phyloP scores from a whole-genome alignment of 2,113 vertebrate genomes.

The Rhea pennata region DNA sequence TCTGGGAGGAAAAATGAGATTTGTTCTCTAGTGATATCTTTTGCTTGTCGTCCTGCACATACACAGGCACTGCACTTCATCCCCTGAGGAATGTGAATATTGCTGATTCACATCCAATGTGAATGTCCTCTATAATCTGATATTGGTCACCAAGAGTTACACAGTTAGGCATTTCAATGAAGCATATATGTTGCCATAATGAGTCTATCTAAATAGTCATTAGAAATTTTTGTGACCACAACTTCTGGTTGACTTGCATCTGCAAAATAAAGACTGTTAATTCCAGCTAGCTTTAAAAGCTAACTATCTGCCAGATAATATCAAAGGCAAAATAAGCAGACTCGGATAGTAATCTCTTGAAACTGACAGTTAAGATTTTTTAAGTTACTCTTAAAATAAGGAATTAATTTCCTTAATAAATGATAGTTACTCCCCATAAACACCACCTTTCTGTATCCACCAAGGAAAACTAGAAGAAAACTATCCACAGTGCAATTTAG shows the following conservation, averaged over 20 bases:
- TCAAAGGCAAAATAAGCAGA: neutral
- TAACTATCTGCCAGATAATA: neutral
- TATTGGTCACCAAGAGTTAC: neutral
- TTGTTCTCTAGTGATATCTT: neutral
- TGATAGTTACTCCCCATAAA: neutral
- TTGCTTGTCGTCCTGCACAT: neutral
- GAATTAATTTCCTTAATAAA: neutral
- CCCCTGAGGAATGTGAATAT: neutral
- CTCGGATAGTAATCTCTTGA: neutral
- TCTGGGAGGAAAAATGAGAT: neutral
- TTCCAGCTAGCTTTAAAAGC: neutral
- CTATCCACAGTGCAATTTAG: neutral
- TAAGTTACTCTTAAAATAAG: neutral
- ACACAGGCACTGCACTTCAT: neutral
- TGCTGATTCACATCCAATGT: neutral
- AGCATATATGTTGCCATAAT: rapidly evolving
- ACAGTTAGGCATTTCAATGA: neutral
- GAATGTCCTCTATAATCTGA: neutral
- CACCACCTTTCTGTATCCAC: rapidly evolving
- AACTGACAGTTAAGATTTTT: neutral
- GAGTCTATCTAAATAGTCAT: neutral
- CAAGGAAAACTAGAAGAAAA: neutral
- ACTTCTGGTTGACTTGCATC: neutral
- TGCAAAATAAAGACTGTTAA: neutral
- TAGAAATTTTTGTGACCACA: neutral